Base-by-base conservation (phyloP, 2,888 invertebrate genomes). In the Drosophila merina region DNA sequence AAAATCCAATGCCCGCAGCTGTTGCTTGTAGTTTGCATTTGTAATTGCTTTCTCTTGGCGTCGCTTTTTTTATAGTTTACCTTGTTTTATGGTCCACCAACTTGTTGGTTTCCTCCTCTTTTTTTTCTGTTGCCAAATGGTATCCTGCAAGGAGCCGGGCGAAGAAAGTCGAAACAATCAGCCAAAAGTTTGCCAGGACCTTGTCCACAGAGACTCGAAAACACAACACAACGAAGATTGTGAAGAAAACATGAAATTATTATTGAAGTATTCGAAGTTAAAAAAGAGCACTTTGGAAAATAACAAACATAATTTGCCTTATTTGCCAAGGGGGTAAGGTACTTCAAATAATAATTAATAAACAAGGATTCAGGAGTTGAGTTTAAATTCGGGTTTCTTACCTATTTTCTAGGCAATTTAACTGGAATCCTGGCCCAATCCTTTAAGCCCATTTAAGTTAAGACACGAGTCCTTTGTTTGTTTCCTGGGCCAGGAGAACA, bases 11-110 rank as follows among this genome's bases (percentile, higher is more conserved):
- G 60, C 69, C 54, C 72, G 50, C 80, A 79, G 80, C 77, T 80
- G 80, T 70, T 81, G 77, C 82, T 59, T 64, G 74, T 79, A 81
- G 85, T 85, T 81, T 77, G 77, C 73, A 79, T 79, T 79, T 85
- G 85, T 85, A 81, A 81, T 81, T 81, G 82, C 85, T 85, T 81
- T 79, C 66, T 57, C 57, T 47, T 64, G 54, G 57, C 60, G 52
- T 60, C 54, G 45, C 55, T 40, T 66, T 75, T 44, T 80, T 76
- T 81, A 71, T 69, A 69, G 84, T 76, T 74, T 74, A 50, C 67
- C 62, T 76, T 66, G 77, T 60, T 83, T 80, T 80, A 80, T 76
- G 66, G 60, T 71, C 64, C 67, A 69, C 66, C 81, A 80, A 80
- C 80, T 83, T 83, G 84, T 48, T 72, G 64, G 50, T 52, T 42